Conservation (phyloP, 2,888 invertebrate species). For the Tipula unca region DNA sequence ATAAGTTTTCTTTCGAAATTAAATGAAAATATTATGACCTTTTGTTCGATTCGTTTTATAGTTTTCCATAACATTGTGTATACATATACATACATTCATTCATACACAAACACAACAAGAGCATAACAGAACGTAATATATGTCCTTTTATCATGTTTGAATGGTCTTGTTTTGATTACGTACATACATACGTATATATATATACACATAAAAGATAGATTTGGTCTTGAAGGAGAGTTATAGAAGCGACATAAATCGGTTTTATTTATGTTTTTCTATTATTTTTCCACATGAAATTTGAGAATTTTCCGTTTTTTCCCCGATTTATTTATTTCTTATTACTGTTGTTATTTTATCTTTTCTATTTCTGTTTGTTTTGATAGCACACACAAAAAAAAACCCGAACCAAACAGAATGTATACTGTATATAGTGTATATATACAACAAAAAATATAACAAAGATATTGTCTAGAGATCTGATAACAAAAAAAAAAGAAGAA, state of each 20-base stretch:
- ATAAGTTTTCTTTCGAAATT: not conserved
- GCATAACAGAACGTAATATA: not conserved
- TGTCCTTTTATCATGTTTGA: not conserved
- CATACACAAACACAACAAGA: not conserved
- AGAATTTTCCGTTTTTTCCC: not conserved
- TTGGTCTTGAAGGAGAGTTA: not conserved
- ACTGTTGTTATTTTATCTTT: not conserved
- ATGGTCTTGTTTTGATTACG: not conserved
- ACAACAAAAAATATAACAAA: not conserved
- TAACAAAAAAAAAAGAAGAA: not conserved
- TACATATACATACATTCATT: not conserved
- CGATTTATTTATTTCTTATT: not conserved
- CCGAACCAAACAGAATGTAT: not conserved
- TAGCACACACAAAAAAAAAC: not conserved
- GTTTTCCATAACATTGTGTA: not conserved
- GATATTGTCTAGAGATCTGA: not conserved
- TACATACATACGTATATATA: not conserved
- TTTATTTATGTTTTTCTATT: not conserved
- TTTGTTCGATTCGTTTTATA: not conserved
- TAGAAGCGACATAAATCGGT: slow-evolving; percentile 8
- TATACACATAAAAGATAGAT: not conserved
- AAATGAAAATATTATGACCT: not conserved
- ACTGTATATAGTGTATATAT: not conserved
- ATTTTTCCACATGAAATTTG: not conserved
- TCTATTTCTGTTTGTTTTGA: not conserved